These are phyloP conservation scores for Drosophila subpulchrella DNA, from an alignment of 1,140 invertebrate species.

Conservation along the genomic window DNA sequence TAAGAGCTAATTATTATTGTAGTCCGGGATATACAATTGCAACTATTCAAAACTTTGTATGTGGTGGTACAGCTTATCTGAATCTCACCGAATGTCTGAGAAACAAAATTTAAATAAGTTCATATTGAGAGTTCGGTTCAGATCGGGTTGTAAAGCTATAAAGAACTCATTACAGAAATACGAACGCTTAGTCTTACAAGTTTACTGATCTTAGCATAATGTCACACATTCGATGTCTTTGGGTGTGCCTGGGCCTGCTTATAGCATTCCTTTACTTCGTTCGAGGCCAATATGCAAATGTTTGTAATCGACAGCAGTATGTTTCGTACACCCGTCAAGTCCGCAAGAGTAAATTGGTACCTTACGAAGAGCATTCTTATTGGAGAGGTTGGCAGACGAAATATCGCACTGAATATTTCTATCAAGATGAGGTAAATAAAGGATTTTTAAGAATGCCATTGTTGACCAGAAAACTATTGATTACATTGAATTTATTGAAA, in stretches of 20 bases:
- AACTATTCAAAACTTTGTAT: constrained; percentile 2
- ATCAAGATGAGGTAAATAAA: constrained; percentile 1
- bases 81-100: constrained; percentile 7
- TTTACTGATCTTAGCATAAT: neutral
- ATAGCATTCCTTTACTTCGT: neutral
- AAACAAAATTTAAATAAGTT: neutral
- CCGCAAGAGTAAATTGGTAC: neutral
- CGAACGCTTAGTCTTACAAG: neutral
- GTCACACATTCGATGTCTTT: neutral
- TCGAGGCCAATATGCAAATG: neutral
- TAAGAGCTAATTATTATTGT: too few species aligned
- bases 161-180: constrained; percentile 6
- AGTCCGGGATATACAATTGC: neutral
- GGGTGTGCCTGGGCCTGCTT: neutral
- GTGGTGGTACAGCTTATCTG: constrained; percentile 15
- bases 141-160: constrained; percentile 22
- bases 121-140: constrained; percentile 26
- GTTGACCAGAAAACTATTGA: neutral
- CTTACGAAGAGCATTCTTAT: neutral
- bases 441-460: neutral
- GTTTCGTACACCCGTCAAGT: neutral
- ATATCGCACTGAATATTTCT: neutral
- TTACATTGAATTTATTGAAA: too few species aligned
- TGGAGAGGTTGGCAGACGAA: constrained; percentile 15
- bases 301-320: neutral